A percentile compares a stretch with the other conserved stretches of the same genome.
These are phyloP conservation scores for Anorthoa munda DNA, from an alignment of 2,888 invertebrate species.

Conservation along the genomic window DNA sequence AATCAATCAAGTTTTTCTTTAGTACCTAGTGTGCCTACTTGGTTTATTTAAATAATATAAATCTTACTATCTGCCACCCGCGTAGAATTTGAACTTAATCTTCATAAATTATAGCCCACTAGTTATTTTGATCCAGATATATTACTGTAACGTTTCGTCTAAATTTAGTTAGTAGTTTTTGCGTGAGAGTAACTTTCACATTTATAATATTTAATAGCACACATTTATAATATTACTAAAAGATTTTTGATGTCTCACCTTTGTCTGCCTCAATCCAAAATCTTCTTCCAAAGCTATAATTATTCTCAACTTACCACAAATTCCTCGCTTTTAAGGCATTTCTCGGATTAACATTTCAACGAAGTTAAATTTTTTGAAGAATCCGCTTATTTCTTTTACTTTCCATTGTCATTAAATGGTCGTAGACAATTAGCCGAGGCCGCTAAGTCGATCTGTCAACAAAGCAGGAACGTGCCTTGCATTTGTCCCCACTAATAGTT, in stretches of 20 bases:
- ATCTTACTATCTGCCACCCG: neutral
- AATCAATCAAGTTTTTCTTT: neutral
- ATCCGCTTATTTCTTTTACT: constrained; percentile 38
- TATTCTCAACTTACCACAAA: constrained; percentile 16
- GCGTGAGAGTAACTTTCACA: too few species aligned
- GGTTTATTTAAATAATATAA: neutral
- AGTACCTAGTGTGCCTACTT: neutral
- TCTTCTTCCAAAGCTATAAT: constrained; percentile 9
- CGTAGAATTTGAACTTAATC: too few species aligned
- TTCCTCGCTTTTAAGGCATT: constrained; percentile 26
- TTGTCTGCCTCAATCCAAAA: neutral
- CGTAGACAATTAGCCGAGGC: constrained; percentile 47
- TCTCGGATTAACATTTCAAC: constrained; percentile 40
- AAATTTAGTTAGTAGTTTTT: too few species aligned
- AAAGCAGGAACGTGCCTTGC: constrained; percentile 55
- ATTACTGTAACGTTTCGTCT: too few species aligned
- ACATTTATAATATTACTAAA: too few species aligned
- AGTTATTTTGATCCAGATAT: too few species aligned
- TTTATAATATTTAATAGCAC: too few species aligned
- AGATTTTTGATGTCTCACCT: too few species aligned
- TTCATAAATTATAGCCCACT: too few species aligned
- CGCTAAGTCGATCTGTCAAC: constrained; percentile 57
- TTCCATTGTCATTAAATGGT: constrained; percentile 38
- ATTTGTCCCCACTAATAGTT: constrained; percentile 51
- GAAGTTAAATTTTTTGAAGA: constrained; percentile 28